phyloP scores from a whole-genome alignment of 2,888 invertebrate genomes.

The Phlogophora meticulosa region DNA sequence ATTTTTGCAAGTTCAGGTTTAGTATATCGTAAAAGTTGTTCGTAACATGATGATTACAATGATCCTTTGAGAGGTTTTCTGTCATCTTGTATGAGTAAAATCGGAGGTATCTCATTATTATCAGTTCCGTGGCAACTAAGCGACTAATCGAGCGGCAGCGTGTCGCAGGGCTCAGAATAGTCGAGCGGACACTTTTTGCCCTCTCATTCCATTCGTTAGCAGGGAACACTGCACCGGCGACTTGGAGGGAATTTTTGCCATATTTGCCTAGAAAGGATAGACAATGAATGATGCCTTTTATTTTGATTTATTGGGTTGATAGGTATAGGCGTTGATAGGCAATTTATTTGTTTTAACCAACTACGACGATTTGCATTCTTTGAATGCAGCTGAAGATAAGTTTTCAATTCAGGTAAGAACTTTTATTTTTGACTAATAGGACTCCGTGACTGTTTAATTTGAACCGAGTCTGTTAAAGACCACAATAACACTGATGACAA shows the following conservation, averaged over 20 bases:
- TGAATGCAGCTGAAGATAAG: background rate
- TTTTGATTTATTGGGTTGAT: constrained; percentile 40
- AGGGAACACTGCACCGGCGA: constrained; percentile 66
- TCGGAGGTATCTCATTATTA: constrained; percentile 34
- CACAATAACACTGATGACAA: background rate
- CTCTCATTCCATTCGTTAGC: constrained; percentile 79
- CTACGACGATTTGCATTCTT: constrained; percentile 5
- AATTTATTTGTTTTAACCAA: constrained; percentile 13
- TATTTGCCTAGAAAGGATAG: constrained; percentile 61
- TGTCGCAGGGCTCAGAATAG: constrained; percentile 78
- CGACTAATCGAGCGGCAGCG: constrained; percentile 77
- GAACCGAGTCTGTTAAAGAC: background rate
- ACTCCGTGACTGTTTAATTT: background rate
- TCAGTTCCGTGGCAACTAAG: constrained; percentile 61
- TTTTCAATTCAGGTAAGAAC: background rate
- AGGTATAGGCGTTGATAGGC: background rate
- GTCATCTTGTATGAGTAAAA: background rate
- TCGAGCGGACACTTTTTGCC: constrained; percentile 81
- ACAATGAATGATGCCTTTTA: constrained; percentile 57
- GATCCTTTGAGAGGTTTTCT: too few species aligned
- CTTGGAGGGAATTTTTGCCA: constrained; percentile 67
- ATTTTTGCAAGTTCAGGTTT: too few species aligned
- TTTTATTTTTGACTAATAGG: background rate
- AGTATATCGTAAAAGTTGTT: too few species aligned
- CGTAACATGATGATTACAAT: too few species aligned